These are phyloP conservation scores for Thomomys bottae DNA, from an alignment of 2,113 vertebrate genomes.

Conservation along the genomic window DNA sequence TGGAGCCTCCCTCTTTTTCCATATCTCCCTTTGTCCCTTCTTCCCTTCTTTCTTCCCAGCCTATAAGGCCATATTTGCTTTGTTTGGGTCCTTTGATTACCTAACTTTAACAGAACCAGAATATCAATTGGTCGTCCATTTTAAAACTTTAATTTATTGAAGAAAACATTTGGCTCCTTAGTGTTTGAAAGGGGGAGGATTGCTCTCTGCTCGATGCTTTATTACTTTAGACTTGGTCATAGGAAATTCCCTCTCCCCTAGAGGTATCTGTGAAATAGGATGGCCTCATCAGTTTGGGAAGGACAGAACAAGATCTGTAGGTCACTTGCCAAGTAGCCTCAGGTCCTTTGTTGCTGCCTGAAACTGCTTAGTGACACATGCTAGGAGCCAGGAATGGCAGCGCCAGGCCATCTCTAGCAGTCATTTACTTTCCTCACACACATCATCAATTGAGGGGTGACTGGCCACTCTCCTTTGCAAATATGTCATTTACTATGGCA, in stretches of 20 bases:
- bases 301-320: too few relatives aligned
- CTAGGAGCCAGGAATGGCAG: not conserved
- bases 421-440: not conserved
- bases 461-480: not conserved
- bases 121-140: not conserved
- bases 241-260: not conserved
- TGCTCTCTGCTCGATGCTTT: not conserved
- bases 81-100: constrained; percentile 4
- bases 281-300: not conserved
- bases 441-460: not conserved
- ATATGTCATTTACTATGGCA: not conserved
- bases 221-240: not conserved
- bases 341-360: not conserved
- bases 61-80: not conserved
- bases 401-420: not conserved
- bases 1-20: not conserved
- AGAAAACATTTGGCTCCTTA: not conserved
- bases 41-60: not conserved
- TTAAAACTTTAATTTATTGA: not conserved
- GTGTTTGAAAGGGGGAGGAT: constrained; percentile 1
- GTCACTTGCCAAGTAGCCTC: not conserved
- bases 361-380: not conserved
- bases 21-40: not conserved
- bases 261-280: not conserved
- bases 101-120: not conserved